These are phyloP conservation scores for Ephydatia muelleri DNA, from an alignment of 37 sponge, comb jelly and placozoan genomes.

Conservation along the genomic window DNA sequence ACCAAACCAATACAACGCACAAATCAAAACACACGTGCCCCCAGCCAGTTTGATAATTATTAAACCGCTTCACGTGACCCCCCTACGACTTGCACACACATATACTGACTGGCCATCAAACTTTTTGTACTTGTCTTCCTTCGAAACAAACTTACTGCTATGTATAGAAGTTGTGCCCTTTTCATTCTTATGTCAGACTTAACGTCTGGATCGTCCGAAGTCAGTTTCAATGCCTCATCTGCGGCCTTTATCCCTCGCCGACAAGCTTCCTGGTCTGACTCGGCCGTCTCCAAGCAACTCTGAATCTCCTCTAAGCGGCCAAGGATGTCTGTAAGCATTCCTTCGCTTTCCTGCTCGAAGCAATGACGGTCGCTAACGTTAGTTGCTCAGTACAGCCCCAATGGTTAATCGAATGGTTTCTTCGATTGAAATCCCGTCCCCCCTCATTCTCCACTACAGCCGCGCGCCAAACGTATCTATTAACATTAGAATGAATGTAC, in stretches of 20 bases:
- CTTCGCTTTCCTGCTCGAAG: not conserved
- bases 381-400: no score
- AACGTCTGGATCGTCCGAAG: constrained; percentile 25
- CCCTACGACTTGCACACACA: no score
- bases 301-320: constrained; percentile 20
- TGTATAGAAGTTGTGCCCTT: constrained; percentile 31
- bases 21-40: not conserved
- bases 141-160: constrained; percentile 31
- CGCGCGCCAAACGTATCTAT: not conserved
- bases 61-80: not conserved
- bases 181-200: constrained; percentile 29
- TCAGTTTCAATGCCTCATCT: constrained; percentile 18
- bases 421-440: no score
- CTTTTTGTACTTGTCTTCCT: no score
- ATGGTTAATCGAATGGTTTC: no score
- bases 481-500: not conserved
- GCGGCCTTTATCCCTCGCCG: constrained; percentile 36
- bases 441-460: no score
- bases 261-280: constrained; percentile 4
- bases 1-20: not conserved
- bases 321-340: not conserved
- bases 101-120: no score
- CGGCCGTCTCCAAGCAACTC: constrained; percentile 26
- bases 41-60: no score
- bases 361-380: not conserved